Base-by-base conservation (phyloP, 1,140 invertebrate genomes). In the Macrostomum lignano region DNA sequence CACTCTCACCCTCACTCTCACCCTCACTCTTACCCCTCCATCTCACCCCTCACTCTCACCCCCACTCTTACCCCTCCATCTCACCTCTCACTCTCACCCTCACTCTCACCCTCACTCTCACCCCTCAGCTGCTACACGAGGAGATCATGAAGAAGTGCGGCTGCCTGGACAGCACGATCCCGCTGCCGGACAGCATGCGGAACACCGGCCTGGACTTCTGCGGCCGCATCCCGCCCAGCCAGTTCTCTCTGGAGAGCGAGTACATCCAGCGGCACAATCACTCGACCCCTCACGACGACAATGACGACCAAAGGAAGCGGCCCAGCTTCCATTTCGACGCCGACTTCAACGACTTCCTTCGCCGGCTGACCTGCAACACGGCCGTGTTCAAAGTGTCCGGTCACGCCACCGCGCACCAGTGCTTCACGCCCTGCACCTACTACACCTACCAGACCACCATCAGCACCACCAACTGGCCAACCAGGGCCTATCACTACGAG, bases 401-500 rank as follows among this genome's bases (percentile, higher is more conserved):
- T n/a, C 15, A 17, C 4, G 19, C 15, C 19, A 15, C 15, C 9
- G 3, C 3, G 19, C 5, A 3, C 3, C 15, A 28, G 19, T 28
- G 26, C 19, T 15, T 15, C 9, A 28, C 14, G 15, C 26, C 26
- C 14, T 28, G 26, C 9, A 28, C 26, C 15, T 28, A 15, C 9
- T 28, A 15, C 9, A 28, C 26, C 5, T 28, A 28, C 19, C 14
- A 28, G 14, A 28, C 26, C 14, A 28, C 26, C 3, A 28, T 28
- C 19, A 28, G 26, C 19, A 15, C 26, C 7, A 17, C 26, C 4
- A 17, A 28, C 15, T 28, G 26, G 26, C 26, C 26, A 28, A 28
- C 26, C 15, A 28, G 19, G 19, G 15, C 26, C 3, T 28, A 5
- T 9, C 26, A 28, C 19, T 5, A 14, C 15, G 19, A 15, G 26